Evolutionary conservation across 2,888 invertebrate species (phyloP).

Genomic region (Hypomecis atomaria): DNA sequence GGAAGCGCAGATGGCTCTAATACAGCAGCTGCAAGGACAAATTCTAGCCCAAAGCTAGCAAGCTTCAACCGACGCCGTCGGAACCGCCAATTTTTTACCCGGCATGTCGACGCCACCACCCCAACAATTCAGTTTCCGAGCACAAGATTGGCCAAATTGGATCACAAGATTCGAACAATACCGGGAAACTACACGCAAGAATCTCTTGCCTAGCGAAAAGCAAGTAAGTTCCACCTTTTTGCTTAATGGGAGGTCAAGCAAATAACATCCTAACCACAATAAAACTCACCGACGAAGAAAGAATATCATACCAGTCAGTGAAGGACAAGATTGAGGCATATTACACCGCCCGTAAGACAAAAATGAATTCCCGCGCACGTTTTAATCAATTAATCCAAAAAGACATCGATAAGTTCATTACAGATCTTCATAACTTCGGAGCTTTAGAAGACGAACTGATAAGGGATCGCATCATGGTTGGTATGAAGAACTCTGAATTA

Average conservation of each 20-base stretch:
- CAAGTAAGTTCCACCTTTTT: conserved; percentile 6
- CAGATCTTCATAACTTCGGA: no score
- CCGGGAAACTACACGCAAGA: conserved; percentile 5
- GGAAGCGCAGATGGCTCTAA: conserved; percentile 1
- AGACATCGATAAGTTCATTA: conserved; percentile 6
- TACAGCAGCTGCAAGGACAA: background rate
- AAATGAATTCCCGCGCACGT: conserved; percentile 7
- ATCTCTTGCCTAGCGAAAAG: conserved; percentile 10
- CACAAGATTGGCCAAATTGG: conserved; percentile 3
- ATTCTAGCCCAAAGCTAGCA: background rate
- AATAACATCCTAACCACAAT: conserved; percentile 4
- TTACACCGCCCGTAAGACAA: conserved; percentile 8
- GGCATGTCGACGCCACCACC: no score
- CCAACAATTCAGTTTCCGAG: conserved; percentile 9
- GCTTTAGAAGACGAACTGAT: no score
- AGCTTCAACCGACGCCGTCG: background rate
- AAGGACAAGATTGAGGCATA: conserved; percentile 6
- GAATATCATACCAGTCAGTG: conserved; percentile 1
- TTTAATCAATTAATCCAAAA: conserved; percentile 5
- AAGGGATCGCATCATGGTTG: no score
- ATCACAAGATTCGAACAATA: conserved; percentile 11
- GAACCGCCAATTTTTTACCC: no score
- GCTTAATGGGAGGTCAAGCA: conserved; percentile 8
- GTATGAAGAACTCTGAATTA: no score
- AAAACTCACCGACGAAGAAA: background rate